Conservation (phyloP, 2,797 vertebrate genomes). For the Alosa sapidissima region DNA sequence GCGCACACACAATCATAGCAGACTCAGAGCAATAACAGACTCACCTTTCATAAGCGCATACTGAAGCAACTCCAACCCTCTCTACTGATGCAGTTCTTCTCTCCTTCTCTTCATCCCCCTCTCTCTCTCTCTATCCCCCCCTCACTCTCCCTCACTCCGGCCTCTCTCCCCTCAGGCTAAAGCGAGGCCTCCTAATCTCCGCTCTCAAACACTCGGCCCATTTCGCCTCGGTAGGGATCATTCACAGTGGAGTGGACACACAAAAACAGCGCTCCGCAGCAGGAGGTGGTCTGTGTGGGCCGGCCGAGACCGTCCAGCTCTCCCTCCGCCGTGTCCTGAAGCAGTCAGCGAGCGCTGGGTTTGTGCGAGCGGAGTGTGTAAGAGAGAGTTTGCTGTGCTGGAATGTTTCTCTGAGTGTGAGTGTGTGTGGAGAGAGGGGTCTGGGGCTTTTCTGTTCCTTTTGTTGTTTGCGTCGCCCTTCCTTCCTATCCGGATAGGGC, state of each 20-base stretch:
- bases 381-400: not conserved
- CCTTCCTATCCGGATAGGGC: slow-evolving; percentile 52
- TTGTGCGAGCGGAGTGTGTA: not conserved
- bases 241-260: not conserved
- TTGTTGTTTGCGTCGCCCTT: slow-evolving; percentile 46
- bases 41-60: slow-evolving; percentile 36
- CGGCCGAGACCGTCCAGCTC: not conserved
- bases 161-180: not conserved
- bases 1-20: not conserved
- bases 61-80: not conserved
- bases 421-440: not conserved
- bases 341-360: not conserved
- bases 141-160: not conserved
- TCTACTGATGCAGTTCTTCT: slow-evolving; percentile 16
- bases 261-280: not conserved
- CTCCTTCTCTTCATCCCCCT: not conserved
- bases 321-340: not conserved
- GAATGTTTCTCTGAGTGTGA: not conserved
- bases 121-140: not conserved
- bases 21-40: not conserved
- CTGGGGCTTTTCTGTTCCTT: slow-evolving; percentile 33
- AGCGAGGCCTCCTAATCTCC: slow-evolving; percentile 6
- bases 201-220: not conserved
- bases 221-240: not conserved
- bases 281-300: not conserved